Percentiles rank a stretch among this genome's conserved stretches.
These are phyloP conservation scores for Orchesella flavescens DNA, from an alignment of 2,888 invertebrate species.

Conservation along the genomic window DNA sequence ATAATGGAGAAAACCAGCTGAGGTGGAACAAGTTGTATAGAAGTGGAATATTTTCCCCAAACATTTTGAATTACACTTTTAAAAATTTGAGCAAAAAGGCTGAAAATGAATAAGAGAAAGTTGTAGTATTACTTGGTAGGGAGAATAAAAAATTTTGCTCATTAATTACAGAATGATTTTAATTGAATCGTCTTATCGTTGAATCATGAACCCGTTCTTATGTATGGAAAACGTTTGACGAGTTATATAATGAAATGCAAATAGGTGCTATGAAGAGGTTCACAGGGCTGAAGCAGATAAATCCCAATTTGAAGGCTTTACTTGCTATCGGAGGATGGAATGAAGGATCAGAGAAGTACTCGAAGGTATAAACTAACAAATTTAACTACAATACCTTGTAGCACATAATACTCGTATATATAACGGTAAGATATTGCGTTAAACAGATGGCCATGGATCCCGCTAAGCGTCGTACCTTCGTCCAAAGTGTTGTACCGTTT, in stretches of 20 bases:
- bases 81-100: too few species aligned
- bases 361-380: constrained; percentile 74
- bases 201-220: neutral
- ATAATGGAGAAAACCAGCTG: too few species aligned
- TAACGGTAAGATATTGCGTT: neutral
- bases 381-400: too few species aligned
- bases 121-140: too few species aligned
- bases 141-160: too few species aligned
- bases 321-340: constrained; percentile 75
- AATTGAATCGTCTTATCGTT: too few species aligned
- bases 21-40: too few species aligned
- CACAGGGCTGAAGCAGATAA: constrained; percentile 73
- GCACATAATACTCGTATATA: neutral
- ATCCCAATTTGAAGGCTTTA: constrained; percentile 73
- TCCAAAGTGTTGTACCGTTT: constrained; percentile 77
- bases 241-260: neutral
- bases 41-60: too few species aligned
- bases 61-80: too few species aligned
- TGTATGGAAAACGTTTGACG: neutral
- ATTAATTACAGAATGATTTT: too few species aligned
- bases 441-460: constrained; percentile 74
- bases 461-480: constrained; percentile 76
- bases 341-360: constrained; percentile 80
- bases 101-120: too few species aligned
- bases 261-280: constrained; percentile 74